Conservation (phyloP, 2,113 vertebrate species). For the Illadopsis cleaveri region DNA sequence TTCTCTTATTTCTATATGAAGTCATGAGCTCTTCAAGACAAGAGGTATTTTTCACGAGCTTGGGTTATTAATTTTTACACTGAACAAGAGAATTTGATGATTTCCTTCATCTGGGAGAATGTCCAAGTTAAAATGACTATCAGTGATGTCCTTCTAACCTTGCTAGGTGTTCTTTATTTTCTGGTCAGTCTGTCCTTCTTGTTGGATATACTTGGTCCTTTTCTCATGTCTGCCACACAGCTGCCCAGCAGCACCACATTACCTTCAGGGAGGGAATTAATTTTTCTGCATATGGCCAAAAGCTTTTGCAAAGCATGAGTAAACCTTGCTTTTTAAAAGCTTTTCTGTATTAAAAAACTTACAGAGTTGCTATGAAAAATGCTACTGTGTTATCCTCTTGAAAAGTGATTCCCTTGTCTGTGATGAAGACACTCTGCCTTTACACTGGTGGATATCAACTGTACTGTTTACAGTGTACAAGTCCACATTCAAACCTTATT, state of each 20-base stretch:
- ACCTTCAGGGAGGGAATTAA: neutral
- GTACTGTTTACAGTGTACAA: neutral
- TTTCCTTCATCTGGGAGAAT: neutral
- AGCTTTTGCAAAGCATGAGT: neutral
- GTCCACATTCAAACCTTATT: neutral
- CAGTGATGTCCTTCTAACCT: neutral
- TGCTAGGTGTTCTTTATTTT: neutral
- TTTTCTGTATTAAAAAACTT: neutral
- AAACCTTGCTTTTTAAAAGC: neutral
- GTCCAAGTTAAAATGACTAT: neutral
- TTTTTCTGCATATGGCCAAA: neutral
- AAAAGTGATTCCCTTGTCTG: neutral
- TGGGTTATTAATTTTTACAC: neutral
- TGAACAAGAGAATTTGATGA: neutral
- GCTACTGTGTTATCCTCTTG: neutral
- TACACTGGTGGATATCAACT: neutral
- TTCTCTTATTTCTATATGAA: neutral
- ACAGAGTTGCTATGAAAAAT: neutral
- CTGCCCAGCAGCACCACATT: neutral
- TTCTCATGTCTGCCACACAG: neutral
- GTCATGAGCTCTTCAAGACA: neutral
- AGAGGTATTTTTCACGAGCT: neutral
- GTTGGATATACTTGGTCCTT: neutral
- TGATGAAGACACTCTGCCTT: neutral
- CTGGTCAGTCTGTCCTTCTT: neutral